Evolutionary conservation across 2,113 vertebrate species (phyloP).

Genomic region (Carassius carassius): DNA sequence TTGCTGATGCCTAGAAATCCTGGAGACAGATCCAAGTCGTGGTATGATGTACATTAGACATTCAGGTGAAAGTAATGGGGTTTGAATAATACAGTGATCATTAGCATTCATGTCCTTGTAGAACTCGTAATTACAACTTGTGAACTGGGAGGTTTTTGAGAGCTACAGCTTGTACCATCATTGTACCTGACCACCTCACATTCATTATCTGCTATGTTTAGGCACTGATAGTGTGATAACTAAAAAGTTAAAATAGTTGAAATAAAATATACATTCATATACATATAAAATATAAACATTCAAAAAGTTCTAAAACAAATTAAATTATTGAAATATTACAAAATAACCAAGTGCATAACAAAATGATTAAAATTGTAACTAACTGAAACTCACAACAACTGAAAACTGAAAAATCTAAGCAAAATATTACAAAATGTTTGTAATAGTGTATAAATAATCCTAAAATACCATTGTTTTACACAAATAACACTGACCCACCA

Average conservation of each 20-base stretch:
- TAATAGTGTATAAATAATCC: not conserved
- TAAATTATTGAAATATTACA: no score
- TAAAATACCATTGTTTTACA: not conserved
- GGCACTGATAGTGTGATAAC: no score
- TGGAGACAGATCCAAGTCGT: not conserved
- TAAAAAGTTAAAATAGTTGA: no score
- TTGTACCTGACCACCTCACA: no score
- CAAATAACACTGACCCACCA: not conserved
- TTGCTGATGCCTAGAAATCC: not conserved
- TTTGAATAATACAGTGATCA: constrained; percentile 39
- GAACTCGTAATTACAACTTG: no score
- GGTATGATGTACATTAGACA: not conserved
- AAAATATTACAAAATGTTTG: not conserved
- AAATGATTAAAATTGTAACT: not conserved
- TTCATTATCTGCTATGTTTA: no score
- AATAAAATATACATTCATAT: no score
- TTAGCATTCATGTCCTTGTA: not conserved
- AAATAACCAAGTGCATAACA: no score
- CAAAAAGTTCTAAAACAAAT: no score
- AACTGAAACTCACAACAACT: not conserved
- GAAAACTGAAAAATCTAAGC: not conserved
- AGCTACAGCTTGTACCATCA: no score
- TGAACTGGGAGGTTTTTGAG: no score
- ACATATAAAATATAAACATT: no score
- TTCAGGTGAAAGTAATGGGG: not conserved